phyloP scores from a whole-genome alignment of 2,888 invertebrate species.

The Leptarthrus brevirostris region DNA sequence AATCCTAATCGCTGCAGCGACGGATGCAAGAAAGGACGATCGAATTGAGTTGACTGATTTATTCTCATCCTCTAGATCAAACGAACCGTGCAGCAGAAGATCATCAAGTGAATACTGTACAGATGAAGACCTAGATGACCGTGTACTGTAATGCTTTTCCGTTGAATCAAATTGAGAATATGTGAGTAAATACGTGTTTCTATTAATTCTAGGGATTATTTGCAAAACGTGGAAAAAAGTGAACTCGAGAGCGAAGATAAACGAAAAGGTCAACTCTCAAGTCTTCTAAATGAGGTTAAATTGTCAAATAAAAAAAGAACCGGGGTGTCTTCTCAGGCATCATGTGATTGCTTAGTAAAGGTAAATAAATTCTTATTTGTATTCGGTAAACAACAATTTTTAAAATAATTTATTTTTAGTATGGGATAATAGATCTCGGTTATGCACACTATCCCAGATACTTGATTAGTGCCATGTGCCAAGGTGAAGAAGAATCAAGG shows the following conservation, averaged over 20 bases:
- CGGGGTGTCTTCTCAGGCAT: background rate
- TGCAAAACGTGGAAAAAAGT: slow-evolving; percentile 10
- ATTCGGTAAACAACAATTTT: background rate
- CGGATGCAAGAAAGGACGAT: slow-evolving; percentile 2
- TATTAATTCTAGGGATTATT: slow-evolving; percentile 1
- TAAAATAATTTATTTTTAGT: slow-evolving; percentile 57
- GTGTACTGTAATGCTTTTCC: slow-evolving; percentile 13
- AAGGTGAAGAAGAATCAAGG: slow-evolving; percentile 57
- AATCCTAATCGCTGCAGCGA: background rate
- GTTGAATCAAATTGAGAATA: background rate
- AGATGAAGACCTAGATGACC: slow-evolving; percentile 22
- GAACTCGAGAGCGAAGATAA: slow-evolving; percentile 3
- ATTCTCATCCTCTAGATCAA: background rate
- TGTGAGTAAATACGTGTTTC: background rate
- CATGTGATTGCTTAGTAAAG: slow-evolving; percentile 65
- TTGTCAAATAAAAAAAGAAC: background rate
- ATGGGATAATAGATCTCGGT: slow-evolving; percentile 63
- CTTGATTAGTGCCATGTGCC: slow-evolving; percentile 63
- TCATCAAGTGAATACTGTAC: background rate
- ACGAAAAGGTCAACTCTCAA: background rate
- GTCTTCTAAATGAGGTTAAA: background rate
- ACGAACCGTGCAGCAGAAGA: background rate
- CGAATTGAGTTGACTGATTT: background rate
- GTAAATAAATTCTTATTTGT: slow-evolving; percentile 55
- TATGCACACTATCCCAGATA: slow-evolving; percentile 63